Base-by-base conservation (phyloP, 2,888 invertebrate species). In the Hanleya hanleyi region DNA sequence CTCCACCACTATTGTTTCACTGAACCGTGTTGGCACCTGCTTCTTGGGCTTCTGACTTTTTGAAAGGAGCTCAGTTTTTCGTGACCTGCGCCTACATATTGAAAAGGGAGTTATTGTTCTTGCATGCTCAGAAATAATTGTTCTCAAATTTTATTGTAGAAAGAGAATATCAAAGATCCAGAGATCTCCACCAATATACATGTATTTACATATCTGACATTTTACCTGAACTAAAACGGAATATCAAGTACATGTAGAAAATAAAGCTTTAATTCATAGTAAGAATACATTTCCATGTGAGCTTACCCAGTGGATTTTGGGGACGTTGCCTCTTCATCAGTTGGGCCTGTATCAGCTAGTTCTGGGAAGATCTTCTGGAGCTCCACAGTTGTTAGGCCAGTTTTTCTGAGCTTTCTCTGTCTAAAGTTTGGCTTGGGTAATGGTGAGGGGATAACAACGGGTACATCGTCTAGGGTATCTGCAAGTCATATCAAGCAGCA, bases 311-410 rank as follows among this genome's bases (percentile, higher is more conserved):
- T 57, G 4, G 57, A 18, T 33, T 41, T 51, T 51, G 29, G 41
- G 32, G 50, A 36, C 18, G 15, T n/a, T 37, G 38, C 33, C 0
- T 57, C 22, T 18, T 74, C 74, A 22, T 71, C 26, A 57, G 57
- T 57, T 4, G 57, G 57, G 1, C 57, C 57, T 57, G 57, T 57
- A 26, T 57, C 57, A 18, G 69, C 73, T 36, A 89, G 79, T 67
- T 90, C 89, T 9, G 89, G 88, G 69, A 88, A 87, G 6, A 83
- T 83, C 74, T 86, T 88, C 83, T 90, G 90, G 64, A 90, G 78
- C 68, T 90, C 90, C 9, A 90, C 85, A 6, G 89, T 89, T 22
- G 87, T 87, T 61, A 90, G 81, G 1, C 90, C 90, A 4, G 89
- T 89, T 77, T 90, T 89, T 5, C 90, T 76, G 3, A 85, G 84